phyloP scores from a whole-genome alignment of 2,797 vertebrate genomes.

The Microctenopoma stevenorrisi region DNA sequence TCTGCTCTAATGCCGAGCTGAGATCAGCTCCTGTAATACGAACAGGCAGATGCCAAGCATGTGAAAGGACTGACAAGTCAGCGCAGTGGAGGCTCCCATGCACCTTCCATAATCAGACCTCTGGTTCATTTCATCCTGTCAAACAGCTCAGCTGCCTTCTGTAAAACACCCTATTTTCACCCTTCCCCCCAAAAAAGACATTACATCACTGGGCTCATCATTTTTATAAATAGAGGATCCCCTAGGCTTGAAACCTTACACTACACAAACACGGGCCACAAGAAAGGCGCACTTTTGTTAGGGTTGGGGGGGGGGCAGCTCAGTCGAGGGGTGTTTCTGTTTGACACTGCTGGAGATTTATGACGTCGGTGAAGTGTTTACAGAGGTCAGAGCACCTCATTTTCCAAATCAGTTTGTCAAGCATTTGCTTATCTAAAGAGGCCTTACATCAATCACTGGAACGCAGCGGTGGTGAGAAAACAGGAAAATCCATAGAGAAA shows the following conservation, averaged over 20 bases:
- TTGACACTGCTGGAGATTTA: conserved; percentile 80
- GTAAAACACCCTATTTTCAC: conserved; percentile 85
- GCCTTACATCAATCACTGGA: conserved; percentile 70
- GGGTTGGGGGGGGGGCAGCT: conserved; percentile 63
- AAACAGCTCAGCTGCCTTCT: conserved; percentile 82
- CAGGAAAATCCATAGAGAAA: neutral
- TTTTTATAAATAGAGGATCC: conserved; percentile 87
- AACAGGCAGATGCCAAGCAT: conserved; percentile 69
- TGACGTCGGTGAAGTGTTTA: conserved; percentile 75
- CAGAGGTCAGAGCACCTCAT: conserved; percentile 76
- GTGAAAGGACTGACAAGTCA: conserved; percentile 65
- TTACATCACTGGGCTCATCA: conserved; percentile 88
- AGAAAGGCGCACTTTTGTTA: conserved; percentile 89
- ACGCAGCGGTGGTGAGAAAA: conserved; percentile 15
- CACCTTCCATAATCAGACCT: conserved; percentile 77
- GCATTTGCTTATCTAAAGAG: conserved; percentile 78
- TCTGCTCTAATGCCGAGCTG: conserved; percentile 5
- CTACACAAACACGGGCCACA: conserved; percentile 87
- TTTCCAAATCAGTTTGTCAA: conserved; percentile 80
- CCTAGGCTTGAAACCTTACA: conserved; percentile 87
- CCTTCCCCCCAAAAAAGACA: conserved; percentile 87
- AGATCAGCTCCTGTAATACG: conserved; percentile 55
- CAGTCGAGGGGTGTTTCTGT: conserved; percentile 68
- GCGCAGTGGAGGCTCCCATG: conserved; percentile 48
- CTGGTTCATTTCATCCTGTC: conserved; percentile 82